phyloP scores from a whole-genome alignment of 2,888 invertebrate species.

The Phoronis australis region DNA sequence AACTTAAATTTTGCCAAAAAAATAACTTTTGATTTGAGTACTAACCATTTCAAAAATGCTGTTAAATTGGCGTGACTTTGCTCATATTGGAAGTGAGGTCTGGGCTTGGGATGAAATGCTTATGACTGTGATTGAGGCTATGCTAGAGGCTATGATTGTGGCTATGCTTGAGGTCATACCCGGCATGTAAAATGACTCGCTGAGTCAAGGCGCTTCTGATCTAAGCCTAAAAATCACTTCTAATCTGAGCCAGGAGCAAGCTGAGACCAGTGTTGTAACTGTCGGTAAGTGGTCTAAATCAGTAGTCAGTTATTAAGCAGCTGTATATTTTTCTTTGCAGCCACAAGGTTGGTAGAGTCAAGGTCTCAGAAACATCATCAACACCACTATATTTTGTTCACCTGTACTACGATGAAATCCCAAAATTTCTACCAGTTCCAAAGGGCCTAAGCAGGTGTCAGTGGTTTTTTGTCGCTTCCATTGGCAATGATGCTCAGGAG shows the following conservation, averaged over 20 bases:
- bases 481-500: constrained; percentile 17
- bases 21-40: background rate
- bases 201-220: background rate
- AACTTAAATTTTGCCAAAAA: background rate
- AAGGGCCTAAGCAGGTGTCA: constrained; percentile 6
- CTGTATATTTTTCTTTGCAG: constrained; percentile 9
- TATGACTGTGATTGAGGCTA: background rate
- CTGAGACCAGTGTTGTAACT: no score
- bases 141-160: background rate
- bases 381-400: constrained; percentile 17
- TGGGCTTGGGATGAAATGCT: background rate
- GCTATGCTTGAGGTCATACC: background rate
- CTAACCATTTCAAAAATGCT: no score
- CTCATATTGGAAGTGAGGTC: no score
- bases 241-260: no score
- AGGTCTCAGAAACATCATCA: constrained; percentile 19
- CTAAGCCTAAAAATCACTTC: no score
- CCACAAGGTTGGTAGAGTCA: constrained; percentile 15
- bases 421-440: constrained; percentile 17
- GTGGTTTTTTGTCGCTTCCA: constrained; percentile 31
- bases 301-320: background rate
- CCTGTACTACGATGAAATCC: constrained; percentile 25
- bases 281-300: no score
- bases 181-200: no score
- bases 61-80: no score